Evolutionary conservation across 1,140 invertebrate genomes (phyloP), one percentile per base, ranked within the genome.

Genomic region (Varroa destructor): DNA sequence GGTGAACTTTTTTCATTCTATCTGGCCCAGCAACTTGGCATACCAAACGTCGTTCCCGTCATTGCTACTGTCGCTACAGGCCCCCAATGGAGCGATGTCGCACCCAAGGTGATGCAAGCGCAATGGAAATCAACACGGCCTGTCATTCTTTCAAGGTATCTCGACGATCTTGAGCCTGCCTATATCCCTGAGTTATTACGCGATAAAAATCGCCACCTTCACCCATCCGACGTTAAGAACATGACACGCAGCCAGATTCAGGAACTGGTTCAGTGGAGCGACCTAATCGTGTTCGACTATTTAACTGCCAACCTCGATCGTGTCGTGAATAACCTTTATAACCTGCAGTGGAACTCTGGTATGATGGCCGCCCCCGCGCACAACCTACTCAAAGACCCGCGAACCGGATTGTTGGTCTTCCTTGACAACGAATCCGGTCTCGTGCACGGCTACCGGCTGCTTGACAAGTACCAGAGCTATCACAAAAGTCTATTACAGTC

Each of bases 291-390:
- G 54, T 91, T 92, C 79, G 90, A 93, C 81, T 93, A 93, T 81
- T 80, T 92, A 73, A 91, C 89, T 3, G 90, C 88, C 56, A 93
- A 93, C 81, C 81, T 91, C 76, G 89, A 93, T 81, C 83, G 90
- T 61, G 86, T 91, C 74, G 88, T 91, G 10, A 92, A 92, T 80
- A 91, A 91, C 81, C 80, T 91, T 76, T 90, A 89, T 79, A 93
- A 93, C 80, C 86, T 85, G 76, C 89, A 91, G 79, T 93, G 90
- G 90, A 91, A 93, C 81, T 83, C 86, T 6, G 86, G 88, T 74
- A 91, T 91, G 78, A 91, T 93, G 89, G 86, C 87, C 74, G 87
- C 87, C 37, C 89, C 90, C 5, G 88, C 89, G 1, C 90, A 93
- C 78, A 93, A 93, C 81, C 80, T 92, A 37, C 88, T 88, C 0